These are phyloP conservation scores for Eurytemora carolleeae DNA, from an alignment of 1,140 invertebrate genomes.

Conservation along the genomic window DNA sequence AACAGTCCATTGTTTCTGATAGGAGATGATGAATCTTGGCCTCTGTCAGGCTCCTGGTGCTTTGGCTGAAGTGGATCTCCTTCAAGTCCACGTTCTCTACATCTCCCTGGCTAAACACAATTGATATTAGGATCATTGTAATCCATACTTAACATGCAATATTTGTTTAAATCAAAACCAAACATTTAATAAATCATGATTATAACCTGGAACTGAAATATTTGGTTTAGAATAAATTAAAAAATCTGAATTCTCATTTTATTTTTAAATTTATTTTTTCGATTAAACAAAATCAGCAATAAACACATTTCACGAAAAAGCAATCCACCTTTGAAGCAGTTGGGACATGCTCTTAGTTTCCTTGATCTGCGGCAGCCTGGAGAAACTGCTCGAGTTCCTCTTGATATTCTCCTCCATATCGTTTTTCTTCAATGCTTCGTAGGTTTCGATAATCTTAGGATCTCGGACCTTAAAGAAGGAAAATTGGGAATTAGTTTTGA, in stretches of 20 bases:
- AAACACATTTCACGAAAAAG: background rate
- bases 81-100: conserved; percentile 61
- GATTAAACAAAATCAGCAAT: conserved; percentile 1
- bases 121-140: background rate
- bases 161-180: conserved; percentile 16
- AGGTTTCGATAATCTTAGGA: conserved; percentile 83
- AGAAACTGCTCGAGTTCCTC: conserved; percentile 45
- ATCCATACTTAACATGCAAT: background rate
- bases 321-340: conserved; percentile 15
- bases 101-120: background rate
- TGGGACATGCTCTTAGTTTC: conserved; percentile 3
- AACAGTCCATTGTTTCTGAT: conserved; percentile 62
- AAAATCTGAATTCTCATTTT: background rate
- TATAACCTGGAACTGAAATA: conserved; percentile 12
- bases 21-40: conserved; percentile 78
- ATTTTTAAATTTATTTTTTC: background rate
- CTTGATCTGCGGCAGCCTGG: background rate
- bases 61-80: conserved; percentile 74
- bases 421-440: conserved; percentile 73
- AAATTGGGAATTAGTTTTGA: conserved; percentile 65
- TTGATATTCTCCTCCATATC: conserved; percentile 76
- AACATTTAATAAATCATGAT: background rate
- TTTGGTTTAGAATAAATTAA: conserved; percentile 6
- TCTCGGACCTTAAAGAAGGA: conserved; percentile 65
- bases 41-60: conserved; percentile 71